Percentiles rank a stretch among this genome's conserved stretches.
Conservation (phyloP, 2,113 vertebrate species). For the Tachysurus vachellii region DNA sequence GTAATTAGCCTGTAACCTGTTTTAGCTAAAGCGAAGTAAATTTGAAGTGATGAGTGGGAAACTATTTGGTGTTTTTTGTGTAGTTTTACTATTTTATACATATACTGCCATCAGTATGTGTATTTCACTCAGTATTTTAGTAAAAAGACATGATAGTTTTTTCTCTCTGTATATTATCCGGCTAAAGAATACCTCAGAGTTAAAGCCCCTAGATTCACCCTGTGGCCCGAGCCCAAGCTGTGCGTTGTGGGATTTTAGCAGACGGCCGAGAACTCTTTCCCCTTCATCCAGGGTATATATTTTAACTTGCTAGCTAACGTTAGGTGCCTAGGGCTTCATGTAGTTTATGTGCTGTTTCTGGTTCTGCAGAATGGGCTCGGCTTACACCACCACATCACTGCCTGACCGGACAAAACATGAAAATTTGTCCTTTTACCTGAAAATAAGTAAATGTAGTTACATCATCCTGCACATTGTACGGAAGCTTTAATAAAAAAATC, state of each 20-base stretch:
- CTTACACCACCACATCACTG: neutral
- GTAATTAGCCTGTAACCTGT: neutral
- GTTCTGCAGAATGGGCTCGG: neutral
- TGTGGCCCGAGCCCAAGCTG: neutral
- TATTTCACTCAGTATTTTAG: neutral
- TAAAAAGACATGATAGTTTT: neutral
- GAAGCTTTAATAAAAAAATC: neutral
- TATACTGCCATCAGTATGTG: neutral
- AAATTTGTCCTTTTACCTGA: neutral
- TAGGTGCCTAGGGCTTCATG: neutral
- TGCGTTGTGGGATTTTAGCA: neutral
- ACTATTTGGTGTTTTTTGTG: neutral
- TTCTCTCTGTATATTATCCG: neutral
- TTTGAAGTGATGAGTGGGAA: neutral
- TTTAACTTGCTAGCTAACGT: neutral
- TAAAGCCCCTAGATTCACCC: neutral
- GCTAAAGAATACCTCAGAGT: neutral
- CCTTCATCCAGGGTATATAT: neutral
- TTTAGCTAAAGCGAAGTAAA: neutral
- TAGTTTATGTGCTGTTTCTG: neutral
- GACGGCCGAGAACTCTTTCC: neutral
- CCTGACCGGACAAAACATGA: neutral
- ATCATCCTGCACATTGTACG: neutral
- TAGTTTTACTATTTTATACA: too few species aligned
- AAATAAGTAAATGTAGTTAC: neutral